Percentiles rank a stretch among this genome's conserved stretches.
Conservation (phyloP, 2,113 vertebrate species). For the Cairina moschata region DNA sequence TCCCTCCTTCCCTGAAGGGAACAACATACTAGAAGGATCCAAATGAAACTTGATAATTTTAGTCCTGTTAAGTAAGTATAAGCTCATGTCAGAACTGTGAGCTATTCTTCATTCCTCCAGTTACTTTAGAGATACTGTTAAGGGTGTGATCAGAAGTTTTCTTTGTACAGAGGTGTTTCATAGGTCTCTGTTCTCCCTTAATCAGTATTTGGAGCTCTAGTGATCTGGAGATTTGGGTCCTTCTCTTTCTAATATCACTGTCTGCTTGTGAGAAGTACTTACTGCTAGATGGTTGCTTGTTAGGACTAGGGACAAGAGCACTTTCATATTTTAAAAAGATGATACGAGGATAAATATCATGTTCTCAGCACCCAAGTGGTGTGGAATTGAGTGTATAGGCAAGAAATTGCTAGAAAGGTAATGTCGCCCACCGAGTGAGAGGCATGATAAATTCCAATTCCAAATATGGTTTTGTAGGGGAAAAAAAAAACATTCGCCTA, state of each 20-base stretch:
- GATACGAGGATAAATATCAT: neutral
- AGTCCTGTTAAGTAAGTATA: neutral
- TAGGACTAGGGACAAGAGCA: neutral
- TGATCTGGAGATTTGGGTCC: neutral
- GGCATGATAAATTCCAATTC: neutral
- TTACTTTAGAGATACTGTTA: neutral
- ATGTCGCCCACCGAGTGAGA: neutral
- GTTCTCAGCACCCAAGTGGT: neutral
- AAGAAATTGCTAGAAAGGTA: neutral
- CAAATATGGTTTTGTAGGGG: neutral
- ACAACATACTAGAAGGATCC: neutral
- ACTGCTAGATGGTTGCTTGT: neutral
- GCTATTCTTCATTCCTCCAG: neutral
- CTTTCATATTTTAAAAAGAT: neutral
- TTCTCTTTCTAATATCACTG: neutral
- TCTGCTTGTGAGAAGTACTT: neutral
- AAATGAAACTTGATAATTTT: neutral
- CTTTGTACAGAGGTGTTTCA: neutral
- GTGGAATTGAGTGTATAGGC: fast-evolving
- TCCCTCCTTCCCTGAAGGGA: neutral
- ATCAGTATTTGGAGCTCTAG: neutral
- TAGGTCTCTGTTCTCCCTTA: neutral
- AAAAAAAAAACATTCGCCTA: neutral
- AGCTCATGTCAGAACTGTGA: neutral
- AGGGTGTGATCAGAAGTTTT: neutral